These are phyloP conservation scores for Sebastes hopkinsi DNA, from an alignment of 2,797 vertebrate species.

Conservation along the genomic window DNA sequence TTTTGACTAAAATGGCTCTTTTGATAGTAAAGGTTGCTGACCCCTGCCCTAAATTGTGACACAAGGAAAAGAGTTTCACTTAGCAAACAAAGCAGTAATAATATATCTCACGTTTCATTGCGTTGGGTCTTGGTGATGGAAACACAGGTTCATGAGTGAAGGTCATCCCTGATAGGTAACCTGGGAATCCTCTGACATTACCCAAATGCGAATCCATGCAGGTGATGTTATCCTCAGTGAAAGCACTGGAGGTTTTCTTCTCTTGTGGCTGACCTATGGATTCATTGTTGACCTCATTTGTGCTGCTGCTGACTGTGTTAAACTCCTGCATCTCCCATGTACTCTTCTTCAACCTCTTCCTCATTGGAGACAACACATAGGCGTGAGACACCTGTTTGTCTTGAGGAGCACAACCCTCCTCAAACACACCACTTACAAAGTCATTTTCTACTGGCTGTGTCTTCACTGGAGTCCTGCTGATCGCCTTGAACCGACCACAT, in stretches of 20 bases:
- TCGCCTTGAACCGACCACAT: neutral
- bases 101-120: conserved; percentile 49
- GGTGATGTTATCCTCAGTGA: neutral
- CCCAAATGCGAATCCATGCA: neutral
- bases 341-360: conserved; percentile 47
- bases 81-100: neutral
- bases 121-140: conserved; percentile 10
- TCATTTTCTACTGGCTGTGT: neutral
- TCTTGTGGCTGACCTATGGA: neutral
- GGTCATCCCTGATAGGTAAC: neutral
- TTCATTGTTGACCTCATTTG: neutral
- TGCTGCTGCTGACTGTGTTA: neutral
- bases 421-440: neutral
- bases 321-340: conserved; percentile 23
- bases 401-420: neutral
- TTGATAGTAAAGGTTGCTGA: too few relatives aligned
- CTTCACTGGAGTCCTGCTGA: conserved; percentile 33
- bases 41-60: neutral
- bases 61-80: neutral
- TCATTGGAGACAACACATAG: conserved; percentile 40
- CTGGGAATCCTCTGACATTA: neutral
- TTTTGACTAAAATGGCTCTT: too few relatives aligned
- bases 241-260: neutral
- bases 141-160: neutral
- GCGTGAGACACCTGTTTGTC: neutral